Base-by-base conservation (phyloP, 2,888 invertebrate genomes). In the Bursaphelenchus okinawaensis region DNA sequence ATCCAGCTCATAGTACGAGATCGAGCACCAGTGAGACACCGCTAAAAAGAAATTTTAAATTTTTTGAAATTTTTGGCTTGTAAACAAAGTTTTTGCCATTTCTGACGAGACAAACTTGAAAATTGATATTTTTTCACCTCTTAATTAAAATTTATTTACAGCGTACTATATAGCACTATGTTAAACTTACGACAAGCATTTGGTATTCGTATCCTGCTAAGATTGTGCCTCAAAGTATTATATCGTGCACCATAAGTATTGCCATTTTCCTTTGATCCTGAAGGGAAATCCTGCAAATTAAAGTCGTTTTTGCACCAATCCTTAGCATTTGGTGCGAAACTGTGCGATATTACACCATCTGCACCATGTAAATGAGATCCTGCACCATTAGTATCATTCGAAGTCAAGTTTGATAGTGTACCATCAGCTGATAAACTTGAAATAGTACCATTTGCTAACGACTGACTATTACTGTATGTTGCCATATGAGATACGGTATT, bases 11-110 rank as follows among this genome's bases (percentile, higher is more conserved):
- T 96, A 98, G 85, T 99, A 99, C 0, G 93, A 93, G 59, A 99
- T 93, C 0, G 95, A 94, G 84, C 98, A 98, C 98, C 98, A 98
- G 84, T 93, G 93, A 83, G 96, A 95, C 0, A 94, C 93, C 1
- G 28, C 71, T 69, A 51, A 64, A n/a, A n/a, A n/a, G n/a, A n/a
- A n/a, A n/a, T n/a, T n/a, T n/a, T n/a, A n/a, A n/a, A n/a, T n/a
- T n/a, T n/a, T n/a, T n/a, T n/a, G 40, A 40, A 40, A 40, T 40
- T 40, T 40, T 29, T 7, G 31, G 31, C 8, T 29, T 29, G 12
- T 29, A 29, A 9, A 16, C 40, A 40, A 40, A 40, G 12, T 40
- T 40, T 40, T 16, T 40, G 6, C 6, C n/a, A 4, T n/a, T 40
- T 40, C n/a, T 40, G 40, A 1, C n/a, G 1, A 16, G 12, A 69